Conservation (phyloP, 2,797 vertebrate species). For the Gymnoscopelus microlampas region DNA sequence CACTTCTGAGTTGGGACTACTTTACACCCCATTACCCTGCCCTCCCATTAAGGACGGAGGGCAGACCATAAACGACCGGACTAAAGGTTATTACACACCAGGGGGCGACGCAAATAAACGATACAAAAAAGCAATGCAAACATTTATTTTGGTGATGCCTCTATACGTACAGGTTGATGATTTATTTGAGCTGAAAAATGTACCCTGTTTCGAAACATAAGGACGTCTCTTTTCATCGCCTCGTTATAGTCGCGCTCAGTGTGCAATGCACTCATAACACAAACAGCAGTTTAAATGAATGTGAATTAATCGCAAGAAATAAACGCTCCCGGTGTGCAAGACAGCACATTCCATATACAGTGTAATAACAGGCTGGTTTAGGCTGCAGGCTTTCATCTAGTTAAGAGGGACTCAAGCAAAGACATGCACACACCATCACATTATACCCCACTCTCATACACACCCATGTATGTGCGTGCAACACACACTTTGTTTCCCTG, state of each 20-base stretch:
- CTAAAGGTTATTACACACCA: constrained; percentile 19
- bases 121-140: no score
- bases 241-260: no score
- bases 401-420: constrained; percentile 21
- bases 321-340: no score
- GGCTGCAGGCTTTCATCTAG: constrained; percentile 50
- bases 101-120: no score
- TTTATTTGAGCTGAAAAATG: no score
- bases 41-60: constrained; percentile 44
- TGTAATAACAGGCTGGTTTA: constrained; percentile 52
- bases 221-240: no score
- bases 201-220: no score
- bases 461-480: not conserved
- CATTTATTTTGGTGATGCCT: no score
- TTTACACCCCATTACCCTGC: constrained; percentile 69
- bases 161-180: no score
- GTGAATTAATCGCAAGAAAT: no score
- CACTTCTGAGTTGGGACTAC: constrained; percentile 59
- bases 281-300: no score
- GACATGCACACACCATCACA: not conserved
- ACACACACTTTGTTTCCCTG: not conserved
- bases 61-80: constrained; percentile 41
- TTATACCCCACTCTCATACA: not conserved
- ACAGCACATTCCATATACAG: constrained; percentile 50
- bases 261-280: no score